Evolutionary conservation across 1,140 invertebrate species (phyloP).

Genomic region (Drosophila seguyi): DNA sequence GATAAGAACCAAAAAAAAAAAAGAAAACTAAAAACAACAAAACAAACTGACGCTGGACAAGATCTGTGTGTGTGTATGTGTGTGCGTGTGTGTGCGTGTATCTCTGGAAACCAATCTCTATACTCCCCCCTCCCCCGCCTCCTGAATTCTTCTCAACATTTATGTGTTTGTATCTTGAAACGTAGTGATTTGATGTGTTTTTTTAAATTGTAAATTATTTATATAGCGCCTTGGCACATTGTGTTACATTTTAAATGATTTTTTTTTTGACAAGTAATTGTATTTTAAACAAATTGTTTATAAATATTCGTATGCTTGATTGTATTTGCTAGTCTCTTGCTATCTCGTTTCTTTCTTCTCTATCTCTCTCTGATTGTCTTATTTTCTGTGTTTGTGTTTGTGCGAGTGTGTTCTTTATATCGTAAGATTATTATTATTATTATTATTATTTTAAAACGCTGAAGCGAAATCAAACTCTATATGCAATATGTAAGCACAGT

Average conservation of each 20-base stretch:
- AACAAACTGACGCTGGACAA: constrained; percentile 13
- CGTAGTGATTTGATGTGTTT: constrained; percentile 9
- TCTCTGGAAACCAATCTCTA: constrained; percentile 25
- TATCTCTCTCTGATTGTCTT: background rate
- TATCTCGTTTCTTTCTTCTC: constrained; percentile 10
- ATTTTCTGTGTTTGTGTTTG: constrained; percentile 10
- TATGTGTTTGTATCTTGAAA: background rate
- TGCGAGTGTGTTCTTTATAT: constrained; percentile 15
- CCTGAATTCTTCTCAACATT: no score
- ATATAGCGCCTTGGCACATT: constrained; percentile 20
- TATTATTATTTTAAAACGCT: constrained; percentile 39
- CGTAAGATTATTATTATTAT: constrained; percentile 31
- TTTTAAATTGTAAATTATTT: constrained; percentile 26
- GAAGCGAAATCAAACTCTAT: constrained; percentile 45
- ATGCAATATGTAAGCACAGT: constrained; percentile 58
- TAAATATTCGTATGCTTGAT: background rate
- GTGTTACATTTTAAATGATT: constrained; percentile 56
- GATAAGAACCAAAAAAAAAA: constrained; percentile 37
- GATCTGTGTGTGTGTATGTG: constrained; percentile 12
- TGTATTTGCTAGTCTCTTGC: constrained; percentile 14
- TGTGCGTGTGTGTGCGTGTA: no score
- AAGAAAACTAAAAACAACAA: background rate
- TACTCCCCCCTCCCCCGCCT: background rate
- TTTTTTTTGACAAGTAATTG: constrained; percentile 22
- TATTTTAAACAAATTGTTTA: constrained; percentile 15